phyloP scores from a whole-genome alignment of 2,797 vertebrate species.

The Ciconia nigra region DNA sequence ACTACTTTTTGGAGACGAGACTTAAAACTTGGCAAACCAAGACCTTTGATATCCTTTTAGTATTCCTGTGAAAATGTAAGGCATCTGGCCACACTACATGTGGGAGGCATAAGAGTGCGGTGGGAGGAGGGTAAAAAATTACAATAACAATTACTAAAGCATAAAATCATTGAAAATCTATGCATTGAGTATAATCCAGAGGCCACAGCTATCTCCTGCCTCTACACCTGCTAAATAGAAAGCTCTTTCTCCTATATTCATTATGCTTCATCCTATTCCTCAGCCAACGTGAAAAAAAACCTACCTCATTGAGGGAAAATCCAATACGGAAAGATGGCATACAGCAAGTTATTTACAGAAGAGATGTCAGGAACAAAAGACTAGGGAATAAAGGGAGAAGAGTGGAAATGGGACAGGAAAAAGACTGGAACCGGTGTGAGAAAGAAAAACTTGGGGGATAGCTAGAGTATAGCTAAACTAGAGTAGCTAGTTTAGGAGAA shows the following conservation, averaged over 20 bases:
- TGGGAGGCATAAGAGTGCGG: neutral
- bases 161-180: neutral
- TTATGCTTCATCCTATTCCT: neutral
- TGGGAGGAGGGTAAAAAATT: slow-evolving; percentile 11
- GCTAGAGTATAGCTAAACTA: neutral
- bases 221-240: neutral
- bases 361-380: neutral
- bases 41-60: slow-evolving; percentile 33
- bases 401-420: neutral
- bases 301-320: neutral
- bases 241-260: neutral
- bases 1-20: slow-evolving; percentile 9
- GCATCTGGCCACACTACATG: slow-evolving; percentile 38
- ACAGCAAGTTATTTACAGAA: slow-evolving; percentile 11
- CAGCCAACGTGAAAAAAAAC: neutral
- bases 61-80: slow-evolving; percentile 38
- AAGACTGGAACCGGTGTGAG: neutral
- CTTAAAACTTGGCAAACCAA: slow-evolving; percentile 53
- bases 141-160: neutral
- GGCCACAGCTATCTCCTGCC: neutral
- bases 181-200: neutral
- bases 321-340: neutral
- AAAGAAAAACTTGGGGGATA: neutral
- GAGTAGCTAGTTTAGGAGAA: neutral
- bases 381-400: neutral